Percentiles rank a stretch among this genome's conserved stretches.
phyloP scores from a whole-genome alignment of 2,113 vertebrate genomes.

The Ploceus nigricollis region DNA sequence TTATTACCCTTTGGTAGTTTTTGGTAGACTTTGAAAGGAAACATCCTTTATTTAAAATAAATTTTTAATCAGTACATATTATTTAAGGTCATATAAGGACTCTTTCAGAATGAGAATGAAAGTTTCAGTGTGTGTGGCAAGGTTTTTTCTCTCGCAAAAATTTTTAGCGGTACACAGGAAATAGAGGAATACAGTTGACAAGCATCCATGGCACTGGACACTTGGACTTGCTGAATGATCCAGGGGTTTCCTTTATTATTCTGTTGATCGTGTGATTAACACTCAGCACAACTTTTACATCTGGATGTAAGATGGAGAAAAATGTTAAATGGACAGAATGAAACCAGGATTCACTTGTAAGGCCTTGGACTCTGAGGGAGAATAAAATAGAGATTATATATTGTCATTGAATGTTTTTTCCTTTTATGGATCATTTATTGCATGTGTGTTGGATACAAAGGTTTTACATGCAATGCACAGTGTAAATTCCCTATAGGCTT shows the following conservation, averaged over 20 bases:
- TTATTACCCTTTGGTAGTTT: neutral
- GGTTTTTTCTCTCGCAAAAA: neutral
- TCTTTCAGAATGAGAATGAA: neutral
- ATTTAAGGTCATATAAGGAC: neutral
- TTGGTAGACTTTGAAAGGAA: neutral
- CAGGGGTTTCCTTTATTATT: neutral
- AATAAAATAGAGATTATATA: neutral
- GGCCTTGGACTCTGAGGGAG: neutral
- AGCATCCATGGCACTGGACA: neutral
- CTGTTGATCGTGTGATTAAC: fast-evolving
- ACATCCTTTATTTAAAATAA: neutral
- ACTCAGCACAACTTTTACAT: neutral
- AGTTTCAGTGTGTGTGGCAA: neutral
- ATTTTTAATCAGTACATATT: neutral
- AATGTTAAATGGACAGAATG: neutral
- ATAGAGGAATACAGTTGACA: neutral
- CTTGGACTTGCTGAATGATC: neutral
- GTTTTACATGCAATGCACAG: neutral
- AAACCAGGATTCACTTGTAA: neutral
- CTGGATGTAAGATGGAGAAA: neutral
- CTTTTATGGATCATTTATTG: neutral
- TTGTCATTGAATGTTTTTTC: neutral
- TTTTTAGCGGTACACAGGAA: fast-evolving
- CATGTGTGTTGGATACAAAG: neutral
- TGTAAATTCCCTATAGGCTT: neutral